phyloP scores from a whole-genome alignment of 92 coral and sea anemone species.

The Bergia sp. region DNA sequence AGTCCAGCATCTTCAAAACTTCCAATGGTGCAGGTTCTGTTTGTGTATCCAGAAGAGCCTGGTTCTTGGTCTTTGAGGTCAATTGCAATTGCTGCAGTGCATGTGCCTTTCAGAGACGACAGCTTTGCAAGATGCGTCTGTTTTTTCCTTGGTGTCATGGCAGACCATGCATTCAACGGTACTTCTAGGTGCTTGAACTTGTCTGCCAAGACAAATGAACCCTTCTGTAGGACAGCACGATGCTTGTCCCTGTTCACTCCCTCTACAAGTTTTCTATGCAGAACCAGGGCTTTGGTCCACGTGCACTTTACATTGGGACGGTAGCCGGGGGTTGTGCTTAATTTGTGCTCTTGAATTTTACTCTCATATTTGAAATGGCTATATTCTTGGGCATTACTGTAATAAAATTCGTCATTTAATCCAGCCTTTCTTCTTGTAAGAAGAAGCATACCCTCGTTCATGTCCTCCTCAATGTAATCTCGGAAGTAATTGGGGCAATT shows the following conservation, averaged over 20 bases:
- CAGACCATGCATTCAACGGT: not conserved
- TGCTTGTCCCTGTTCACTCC: not conserved
- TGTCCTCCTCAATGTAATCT: constrained; percentile 53
- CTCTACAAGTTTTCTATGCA: not conserved
- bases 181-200: constrained; percentile 9
- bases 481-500: no score
- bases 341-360: constrained; percentile 14
- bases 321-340: constrained; percentile 17
- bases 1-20: not conserved
- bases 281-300: not conserved
- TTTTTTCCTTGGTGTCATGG: not conserved
- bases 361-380: constrained; percentile 14
- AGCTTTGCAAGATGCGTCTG: not conserved
- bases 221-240: constrained; percentile 8
- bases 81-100: not conserved
- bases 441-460: constrained; percentile 55
- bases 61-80: not conserved
- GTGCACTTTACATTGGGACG: constrained; percentile 19
- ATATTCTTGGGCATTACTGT: constrained; percentile 15
- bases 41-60: not conserved
- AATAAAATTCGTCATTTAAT: constrained; percentile 40
- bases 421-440: constrained; percentile 41
- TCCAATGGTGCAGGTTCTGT: not conserved
- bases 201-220: constrained; percentile 4
- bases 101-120: not conserved